These are phyloP conservation scores for Papilio aristodemus DNA, from an alignment of 1,140 invertebrate species.

Conservation along the genomic window DNA sequence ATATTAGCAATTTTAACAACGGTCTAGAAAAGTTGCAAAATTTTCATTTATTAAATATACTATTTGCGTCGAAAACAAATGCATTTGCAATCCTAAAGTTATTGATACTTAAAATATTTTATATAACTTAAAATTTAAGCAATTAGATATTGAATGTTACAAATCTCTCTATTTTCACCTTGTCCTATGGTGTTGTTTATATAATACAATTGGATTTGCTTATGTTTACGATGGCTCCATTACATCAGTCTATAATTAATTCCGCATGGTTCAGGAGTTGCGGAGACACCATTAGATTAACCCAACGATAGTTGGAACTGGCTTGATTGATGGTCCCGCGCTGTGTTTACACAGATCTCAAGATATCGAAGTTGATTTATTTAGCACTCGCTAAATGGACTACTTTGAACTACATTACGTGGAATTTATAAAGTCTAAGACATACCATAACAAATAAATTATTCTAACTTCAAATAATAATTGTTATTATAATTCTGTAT, in stretches of 20 bases:
- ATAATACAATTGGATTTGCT: conserved; percentile 31
- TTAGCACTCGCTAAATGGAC: not conserved
- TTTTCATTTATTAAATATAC: too few species aligned
- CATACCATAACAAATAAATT: not conserved
- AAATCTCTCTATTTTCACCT: not conserved
- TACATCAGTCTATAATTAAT: conserved; percentile 29
- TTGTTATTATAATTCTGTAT: too few species aligned
- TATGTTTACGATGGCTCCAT: conserved; percentile 24
- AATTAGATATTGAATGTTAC: too few species aligned
- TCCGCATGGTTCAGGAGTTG: conserved; percentile 29
- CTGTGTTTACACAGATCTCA: conserved; percentile 29
- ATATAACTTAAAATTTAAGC: too few species aligned
- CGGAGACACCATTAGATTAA: conserved; percentile 31
- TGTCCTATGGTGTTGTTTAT: conserved; percentile 10
- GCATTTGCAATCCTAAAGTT: too few species aligned
- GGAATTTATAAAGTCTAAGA: not conserved
- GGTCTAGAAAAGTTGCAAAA: too few species aligned
- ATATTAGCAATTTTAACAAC: too few species aligned
- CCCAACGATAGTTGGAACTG: conserved; percentile 26
- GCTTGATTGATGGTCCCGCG: conserved; percentile 26
- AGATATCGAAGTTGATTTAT: conserved; percentile 24
- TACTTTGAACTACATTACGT: conserved; percentile 1
- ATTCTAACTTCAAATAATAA: too few species aligned
- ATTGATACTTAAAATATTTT: too few species aligned
- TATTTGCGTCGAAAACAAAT: too few species aligned